Base-by-base conservation (phyloP, 2,113 vertebrate species). In the Sinocyclocheilus rhinocerous region DNA sequence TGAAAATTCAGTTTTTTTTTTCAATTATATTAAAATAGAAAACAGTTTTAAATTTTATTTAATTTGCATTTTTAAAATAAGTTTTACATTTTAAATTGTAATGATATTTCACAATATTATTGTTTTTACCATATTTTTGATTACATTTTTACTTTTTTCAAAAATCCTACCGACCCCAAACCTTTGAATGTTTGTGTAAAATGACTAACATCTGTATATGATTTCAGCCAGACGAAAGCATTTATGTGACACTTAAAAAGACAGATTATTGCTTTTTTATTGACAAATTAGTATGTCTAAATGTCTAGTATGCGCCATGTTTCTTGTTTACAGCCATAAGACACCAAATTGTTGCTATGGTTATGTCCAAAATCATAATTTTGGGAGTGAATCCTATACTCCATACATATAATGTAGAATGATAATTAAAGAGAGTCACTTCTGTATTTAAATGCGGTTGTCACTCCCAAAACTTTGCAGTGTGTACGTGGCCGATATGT, bases 381-480 rank as follows among this genome's bases (percentile, higher is more conserved):
- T 75, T 75, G 42, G 72, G 72, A 48, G 72, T 48, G 72, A 75
- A 22, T 75, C 42, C 72, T 48, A 12, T 24, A 24, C 42, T 75
- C 42, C 72, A 75, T 75, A 48, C 22, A 75, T 15, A 24, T 61
- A 10, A 8, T 59, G 55, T 22, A 75, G 2, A 48, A 45, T 48
- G 22, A 48, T 48, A 75, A 75, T 48, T 75, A 75, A 48, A 75
- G 72, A 42, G 72, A 48, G 42, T 75, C 12, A 76, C 12, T 48
- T 48, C 72, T 76, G 72, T 42, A 76, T 76, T 76, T 76, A 50
- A 76, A 76, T 16, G 72, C 3, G 72, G 72, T 50, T 42, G 36
- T 72, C 36, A 72, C 36, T 72, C 36, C 69, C 69, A 72, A 72
- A 72, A 72, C 18, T 39, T 75, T 24, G 22, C 12, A 75, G 39